A percentile compares a stretch with the other conserved stretches of the same genome.
Evolutionary conservation across 2,797 vertebrate genomes (phyloP).

Genomic region (Knipowitschia caucasica): DNA sequence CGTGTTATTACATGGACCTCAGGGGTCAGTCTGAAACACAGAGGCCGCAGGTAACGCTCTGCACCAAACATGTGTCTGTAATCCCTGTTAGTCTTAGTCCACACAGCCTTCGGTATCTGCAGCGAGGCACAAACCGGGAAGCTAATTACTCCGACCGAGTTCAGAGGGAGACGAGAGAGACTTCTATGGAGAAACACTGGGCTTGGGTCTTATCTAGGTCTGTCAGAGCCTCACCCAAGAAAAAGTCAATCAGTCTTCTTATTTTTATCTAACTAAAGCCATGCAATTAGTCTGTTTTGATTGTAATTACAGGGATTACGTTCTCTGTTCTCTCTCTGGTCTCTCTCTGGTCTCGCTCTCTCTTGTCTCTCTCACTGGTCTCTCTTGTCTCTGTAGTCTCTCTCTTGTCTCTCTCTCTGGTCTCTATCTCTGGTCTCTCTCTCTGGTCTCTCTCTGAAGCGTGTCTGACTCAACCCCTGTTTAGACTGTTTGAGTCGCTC

Average conservation of each 20-base stretch:
- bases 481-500: too few relatives aligned
- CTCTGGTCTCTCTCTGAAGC: too few relatives aligned
- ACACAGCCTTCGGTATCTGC: slow-evolving; percentile 55
- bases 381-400: too few relatives aligned
- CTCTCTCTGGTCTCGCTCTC: too few relatives aligned
- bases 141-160: slow-evolving; percentile 61
- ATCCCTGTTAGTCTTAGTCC: slow-evolving; percentile 32
- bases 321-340: too few relatives aligned
- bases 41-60: slow-evolving; percentile 23
- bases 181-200: slow-evolving; percentile 44
- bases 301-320: too few relatives aligned
- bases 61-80: slow-evolving; percentile 50
- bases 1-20: slow-evolving; percentile 37
- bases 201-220: slow-evolving; percentile 59
- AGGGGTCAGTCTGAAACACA: slow-evolving; percentile 12
- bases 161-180: slow-evolving; percentile 44
- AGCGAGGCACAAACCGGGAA: slow-evolving; percentile 55
- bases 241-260: slow-evolving; percentile 54
- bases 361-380: too few relatives aligned
- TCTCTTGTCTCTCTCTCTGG: too few relatives aligned
- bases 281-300: too few relatives aligned
- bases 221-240: slow-evolving; percentile 29
- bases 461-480: too few relatives aligned
- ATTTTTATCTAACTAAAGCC: slow-evolving; percentile 31
- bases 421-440: too few relatives aligned